Base-by-base conservation (phyloP, 2,888 invertebrate genomes). In the Antheraea yamamai region DNA sequence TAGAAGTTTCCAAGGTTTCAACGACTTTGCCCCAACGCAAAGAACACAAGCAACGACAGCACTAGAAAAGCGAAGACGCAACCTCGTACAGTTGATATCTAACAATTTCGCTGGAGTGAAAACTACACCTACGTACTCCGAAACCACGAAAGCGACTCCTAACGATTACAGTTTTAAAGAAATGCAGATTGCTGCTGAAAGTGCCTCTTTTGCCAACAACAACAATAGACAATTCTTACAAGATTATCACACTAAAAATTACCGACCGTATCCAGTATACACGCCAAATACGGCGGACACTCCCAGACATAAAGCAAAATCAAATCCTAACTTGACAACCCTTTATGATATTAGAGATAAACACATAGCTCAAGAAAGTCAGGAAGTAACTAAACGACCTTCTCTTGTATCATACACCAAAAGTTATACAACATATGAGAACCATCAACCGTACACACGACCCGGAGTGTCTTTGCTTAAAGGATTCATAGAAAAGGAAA, bases 151-250 rank as follows among this genome's bases (percentile, higher is more conserved):
- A 83, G 88, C 87, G n/a, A 89, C 92, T 20, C 88, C 92, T 0
- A 91, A 91, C 8, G 95, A 95, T 76, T 84, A 89, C 52, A 95
- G 86, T 76, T 82, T 92, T 4, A 95, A 90, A 77, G 97, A 97
- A 88, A 95, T 96, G 84, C 97, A 97, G 86, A 95, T 96, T 1
- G 95, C 96, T 0, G 97, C 97, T 14, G 98, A 98, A 89, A 96
- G 97, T 12, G 97, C 97, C 0, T 97, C 97, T 0, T 97, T 98
- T 85, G 96, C 96, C 2, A 95, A 96, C 64, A 94, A 92, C 75
- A 94, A 94, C 77, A 92, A 94, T 79, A 88, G 93, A 75, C 93
- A 95, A 80, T 92, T 88, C 77, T 82, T 94, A 58, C 94, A 95
- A 86, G 90, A 93, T 76, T 92, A 89, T 76, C 87, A 89, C 79